Conservation (phyloP, 2,797 vertebrate genomes). For the Chelmon rostratus region DNA sequence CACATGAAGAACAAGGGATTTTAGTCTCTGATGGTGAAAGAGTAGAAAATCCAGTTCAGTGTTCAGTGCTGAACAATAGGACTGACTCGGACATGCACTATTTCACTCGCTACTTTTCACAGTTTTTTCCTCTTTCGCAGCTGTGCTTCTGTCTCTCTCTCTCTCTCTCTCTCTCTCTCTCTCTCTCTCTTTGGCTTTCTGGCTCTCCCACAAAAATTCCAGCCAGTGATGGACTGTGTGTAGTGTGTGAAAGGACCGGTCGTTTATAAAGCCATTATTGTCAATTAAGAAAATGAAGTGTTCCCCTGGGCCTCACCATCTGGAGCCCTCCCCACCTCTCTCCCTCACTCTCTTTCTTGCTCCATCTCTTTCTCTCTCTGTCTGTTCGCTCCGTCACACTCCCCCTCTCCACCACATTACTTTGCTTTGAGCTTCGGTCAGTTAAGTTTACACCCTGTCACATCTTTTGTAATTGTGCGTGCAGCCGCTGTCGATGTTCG, state of each 20-base stretch:
- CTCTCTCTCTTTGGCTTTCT: slow-evolving; percentile 58
- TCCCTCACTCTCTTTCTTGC: slow-evolving; percentile 39
- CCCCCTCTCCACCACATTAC: slow-evolving; percentile 46
- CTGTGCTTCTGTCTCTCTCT: slow-evolving; percentile 50
- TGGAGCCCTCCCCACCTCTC: slow-evolving; percentile 67
- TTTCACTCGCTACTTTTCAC: slow-evolving; percentile 57
- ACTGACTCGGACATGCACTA: slow-evolving; percentile 54
- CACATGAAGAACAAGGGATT: slow-evolving; percentile 68
- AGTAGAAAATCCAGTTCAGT: slow-evolving; percentile 61
- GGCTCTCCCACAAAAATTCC: slow-evolving; percentile 77
- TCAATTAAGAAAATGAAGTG: slow-evolving; percentile 89
- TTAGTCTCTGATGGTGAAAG: slow-evolving; percentile 60
- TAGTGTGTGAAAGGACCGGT: slow-evolving; percentile 79
- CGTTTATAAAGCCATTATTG: slow-evolving; percentile 89
- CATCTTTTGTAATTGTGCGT: slow-evolving; percentile 32
- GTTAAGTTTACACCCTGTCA: slow-evolving; percentile 29
- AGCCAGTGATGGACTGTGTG: slow-evolving; percentile 80
- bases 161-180: slow-evolving; percentile 41
- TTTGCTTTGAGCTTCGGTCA: slow-evolving; percentile 27
- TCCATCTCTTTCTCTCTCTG: slow-evolving; percentile 36
- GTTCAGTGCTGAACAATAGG: slow-evolving; percentile 52
- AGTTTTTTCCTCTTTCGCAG: slow-evolving; percentile 51
- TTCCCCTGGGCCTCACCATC: slow-evolving; percentile 86
- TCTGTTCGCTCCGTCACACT: slow-evolving; percentile 62
- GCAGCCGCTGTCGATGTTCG: slow-evolving; percentile 22